Conservation (phyloP, 2,888 invertebrate species). For the Allophyes oxyacanthae region DNA sequence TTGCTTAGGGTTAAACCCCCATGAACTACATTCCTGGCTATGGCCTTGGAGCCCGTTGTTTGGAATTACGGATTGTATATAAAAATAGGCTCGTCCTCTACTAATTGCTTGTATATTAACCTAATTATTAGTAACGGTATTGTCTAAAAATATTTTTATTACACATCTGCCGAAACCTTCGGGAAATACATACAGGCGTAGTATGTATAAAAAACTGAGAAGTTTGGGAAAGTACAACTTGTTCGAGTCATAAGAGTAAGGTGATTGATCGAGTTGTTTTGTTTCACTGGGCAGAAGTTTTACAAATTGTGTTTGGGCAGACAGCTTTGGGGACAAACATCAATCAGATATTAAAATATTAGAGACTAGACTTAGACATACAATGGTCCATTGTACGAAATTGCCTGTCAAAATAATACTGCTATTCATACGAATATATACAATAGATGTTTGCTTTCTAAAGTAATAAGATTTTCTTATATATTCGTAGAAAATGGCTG, state of each 20-base stretch:
- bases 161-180: too few species aligned
- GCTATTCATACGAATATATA: not conserved
- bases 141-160: too few species aligned
- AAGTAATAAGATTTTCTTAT: too few species aligned
- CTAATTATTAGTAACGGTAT: too few species aligned
- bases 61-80: too few species aligned
- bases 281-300: slow-evolving; percentile 40
- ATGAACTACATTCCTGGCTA: too few species aligned
- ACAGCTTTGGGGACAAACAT: slow-evolving; percentile 33
- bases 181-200: too few species aligned
- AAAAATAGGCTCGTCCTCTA: too few species aligned
- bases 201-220: not conserved
- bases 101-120: too few species aligned
- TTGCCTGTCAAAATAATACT: not conserved
- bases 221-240: slow-evolving; percentile 35
- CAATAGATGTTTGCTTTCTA: not conserved
- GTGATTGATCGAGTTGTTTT: slow-evolving; percentile 52
- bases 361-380: slow-evolving; percentile 2
- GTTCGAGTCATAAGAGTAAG: slow-evolving; percentile 20
- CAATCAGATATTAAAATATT: slow-evolving; percentile 47
- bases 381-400: not conserved
- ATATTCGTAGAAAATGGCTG: too few species aligned
- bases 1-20: too few species aligned
- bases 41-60: too few species aligned
- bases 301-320: slow-evolving; percentile 39